phyloP scores from a whole-genome alignment of 2,113 vertebrate genomes.

The Hystrix brachyura region DNA sequence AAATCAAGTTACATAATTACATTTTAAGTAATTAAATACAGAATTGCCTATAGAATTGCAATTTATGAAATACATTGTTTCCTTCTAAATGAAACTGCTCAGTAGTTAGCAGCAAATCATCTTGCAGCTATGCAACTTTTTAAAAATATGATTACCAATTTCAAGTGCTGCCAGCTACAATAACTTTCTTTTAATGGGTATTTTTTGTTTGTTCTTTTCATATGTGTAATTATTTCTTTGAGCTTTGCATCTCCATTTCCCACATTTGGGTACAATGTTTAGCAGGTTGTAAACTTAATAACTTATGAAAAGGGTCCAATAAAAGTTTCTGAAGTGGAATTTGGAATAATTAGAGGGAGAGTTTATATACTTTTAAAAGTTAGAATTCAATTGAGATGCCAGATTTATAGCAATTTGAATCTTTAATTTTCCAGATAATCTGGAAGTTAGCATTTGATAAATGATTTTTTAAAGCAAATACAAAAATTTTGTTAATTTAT shows the following conservation, averaged over 20 bases:
- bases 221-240: constrained; percentile 86
- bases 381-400: constrained; percentile 79
- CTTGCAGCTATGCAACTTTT: constrained; percentile 91
- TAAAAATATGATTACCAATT: constrained; percentile 82
- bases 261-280: constrained; percentile 80
- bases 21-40: constrained; percentile 74
- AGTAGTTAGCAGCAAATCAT: constrained; percentile 83
- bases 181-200: constrained; percentile 91
- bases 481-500: constrained; percentile 88
- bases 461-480: constrained; percentile 79
- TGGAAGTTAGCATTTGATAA: constrained; percentile 85
- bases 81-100: constrained; percentile 69
- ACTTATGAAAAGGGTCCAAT: constrained; percentile 81
- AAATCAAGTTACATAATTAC: constrained; percentile 85
- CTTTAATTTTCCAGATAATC: constrained; percentile 80
- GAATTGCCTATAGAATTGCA: constrained; percentile 54
- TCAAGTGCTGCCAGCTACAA: constrained; percentile 87
- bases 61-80: constrained; percentile 70
- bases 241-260: constrained; percentile 87
- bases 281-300: constrained; percentile 73
- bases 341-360: constrained; percentile 81
- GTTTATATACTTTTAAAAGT: constrained; percentile 79
- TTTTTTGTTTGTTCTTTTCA: constrained; percentile 89
- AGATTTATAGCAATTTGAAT: constrained; percentile 85
- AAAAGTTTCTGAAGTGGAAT: constrained; percentile 80